Evolutionary conservation across 2,797 vertebrate species (phyloP).

Genomic region (Muraenolepis orangiensis): DNA sequence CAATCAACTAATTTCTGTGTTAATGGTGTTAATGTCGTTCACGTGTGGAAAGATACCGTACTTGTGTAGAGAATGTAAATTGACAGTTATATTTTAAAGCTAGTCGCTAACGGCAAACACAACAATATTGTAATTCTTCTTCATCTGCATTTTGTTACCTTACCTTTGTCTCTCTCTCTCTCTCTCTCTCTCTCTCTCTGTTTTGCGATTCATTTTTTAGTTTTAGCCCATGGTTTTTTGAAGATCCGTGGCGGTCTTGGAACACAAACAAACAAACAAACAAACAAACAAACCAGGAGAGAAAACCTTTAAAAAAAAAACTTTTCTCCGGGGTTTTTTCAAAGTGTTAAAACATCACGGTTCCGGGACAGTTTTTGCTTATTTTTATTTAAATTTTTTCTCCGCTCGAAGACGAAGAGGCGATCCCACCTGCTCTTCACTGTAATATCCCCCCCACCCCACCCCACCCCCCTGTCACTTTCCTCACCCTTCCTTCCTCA

Average conservation of each 20-base stretch:
- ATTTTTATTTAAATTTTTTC: neutral
- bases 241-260: slow-evolving; percentile 70
- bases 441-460: slow-evolving; percentile 59
- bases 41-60: slow-evolving; percentile 98
- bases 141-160: slow-evolving; percentile 90
- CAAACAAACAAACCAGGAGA: slow-evolving; percentile 19
- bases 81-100: slow-evolving; percentile 99
- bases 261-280: slow-evolving; percentile 57
- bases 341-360: neutral
- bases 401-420: slow-evolving; percentile 48
- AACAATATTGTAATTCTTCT: slow-evolving; percentile 99
- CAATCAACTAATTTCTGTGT: slow-evolving; percentile 99
- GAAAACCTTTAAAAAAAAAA: slow-evolving; percentile 71
- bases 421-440: slow-evolving; percentile 55
- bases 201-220: slow-evolving; percentile 75
- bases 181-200: slow-evolving; percentile 60
- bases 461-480: slow-evolving; percentile 40
- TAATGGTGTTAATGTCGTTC: slow-evolving; percentile 99
- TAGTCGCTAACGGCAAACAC: slow-evolving; percentile 97
- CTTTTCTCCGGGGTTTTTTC: slow-evolving; percentile 57
- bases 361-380: slow-evolving; percentile 21
- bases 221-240: slow-evolving; percentile 60
- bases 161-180: slow-evolving; percentile 69
- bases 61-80: slow-evolving; percentile 99
- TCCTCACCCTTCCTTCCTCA: slow-evolving; percentile 59